Percentiles rank a stretch among this genome's conserved stretches.
phyloP scores from a whole-genome alignment of 2,888 invertebrate genomes.

The Clivina fossor region DNA sequence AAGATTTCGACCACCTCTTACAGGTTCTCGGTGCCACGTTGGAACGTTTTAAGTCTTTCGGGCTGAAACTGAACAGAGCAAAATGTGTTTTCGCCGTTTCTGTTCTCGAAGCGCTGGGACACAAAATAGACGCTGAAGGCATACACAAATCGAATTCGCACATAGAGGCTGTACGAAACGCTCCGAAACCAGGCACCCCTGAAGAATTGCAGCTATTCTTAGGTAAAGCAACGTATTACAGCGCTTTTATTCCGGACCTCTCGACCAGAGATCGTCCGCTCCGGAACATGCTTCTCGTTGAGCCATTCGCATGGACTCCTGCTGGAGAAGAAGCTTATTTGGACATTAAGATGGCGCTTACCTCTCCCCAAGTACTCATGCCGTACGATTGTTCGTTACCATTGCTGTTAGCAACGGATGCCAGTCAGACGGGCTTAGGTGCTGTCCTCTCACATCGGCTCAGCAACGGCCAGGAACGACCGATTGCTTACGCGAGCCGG shows the following conservation, averaged over 20 bases:
- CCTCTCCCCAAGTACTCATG: slow-evolving; percentile 36
- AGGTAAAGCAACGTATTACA: slow-evolving; percentile 33
- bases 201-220: no score
- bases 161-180: slow-evolving; percentile 33
- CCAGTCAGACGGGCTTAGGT: slow-evolving; percentile 35
- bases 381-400: slow-evolving; percentile 30
- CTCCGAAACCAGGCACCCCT: slow-evolving; percentile 31
- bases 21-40: background rate
- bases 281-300: slow-evolving; percentile 6
- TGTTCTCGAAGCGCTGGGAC: slow-evolving; percentile 27
- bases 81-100: slow-evolving; percentile 25
- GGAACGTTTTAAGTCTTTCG: slow-evolving; percentile 22
- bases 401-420: slow-evolving; percentile 34
- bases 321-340: slow-evolving; percentile 21
- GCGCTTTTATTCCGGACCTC: slow-evolving; percentile 34
- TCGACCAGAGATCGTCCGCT: slow-evolving; percentile 35
- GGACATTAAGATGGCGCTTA: slow-evolving; percentile 29
- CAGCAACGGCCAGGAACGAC: slow-evolving; percentile 10
- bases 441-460: slow-evolving; percentile 36
- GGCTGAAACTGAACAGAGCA: slow-evolving; percentile 29
- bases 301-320: slow-evolving; percentile 30
- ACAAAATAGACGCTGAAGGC: slow-evolving; percentile 30
- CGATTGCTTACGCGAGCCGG: slow-evolving; percentile 35
- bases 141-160: slow-evolving; percentile 28
- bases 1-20: slow-evolving; percentile 12